These are phyloP conservation scores for Argentina silus DNA, from an alignment of 2,797 vertebrate genomes.

Conservation along the genomic window DNA sequence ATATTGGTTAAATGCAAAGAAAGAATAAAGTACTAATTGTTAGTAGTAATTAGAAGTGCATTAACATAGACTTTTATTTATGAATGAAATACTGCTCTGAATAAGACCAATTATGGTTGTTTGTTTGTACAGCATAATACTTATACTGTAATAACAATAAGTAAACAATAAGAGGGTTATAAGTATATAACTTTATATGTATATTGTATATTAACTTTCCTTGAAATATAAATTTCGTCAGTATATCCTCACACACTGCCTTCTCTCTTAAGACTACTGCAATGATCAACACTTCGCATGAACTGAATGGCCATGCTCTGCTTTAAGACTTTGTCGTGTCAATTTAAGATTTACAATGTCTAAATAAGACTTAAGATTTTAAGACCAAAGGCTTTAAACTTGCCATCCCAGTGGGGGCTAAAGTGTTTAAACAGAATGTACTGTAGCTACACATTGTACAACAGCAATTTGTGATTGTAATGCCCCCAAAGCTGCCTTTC, in stretches of 20 bases:
- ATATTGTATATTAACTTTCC: constrained; percentile 36
- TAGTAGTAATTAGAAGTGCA: constrained; percentile 43
- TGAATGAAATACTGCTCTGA: constrained; percentile 18
- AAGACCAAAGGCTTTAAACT: constrained; percentile 76
- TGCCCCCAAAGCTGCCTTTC: constrained; percentile 89
- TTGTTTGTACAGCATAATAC: constrained; percentile 20
- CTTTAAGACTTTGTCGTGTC: constrained; percentile 84
- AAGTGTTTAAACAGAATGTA: constrained; percentile 73
- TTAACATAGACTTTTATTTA: constrained; percentile 40
- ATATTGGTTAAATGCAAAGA: constrained; percentile 31
- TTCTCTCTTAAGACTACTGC: constrained; percentile 71
- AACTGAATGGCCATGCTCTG: constrained; percentile 60
- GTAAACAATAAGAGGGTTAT: no score
- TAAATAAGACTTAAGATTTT: constrained; percentile 71
- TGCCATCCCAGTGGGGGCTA: constrained; percentile 69
- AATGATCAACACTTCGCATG: constrained; percentile 72
- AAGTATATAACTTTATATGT: constrained; percentile 32
- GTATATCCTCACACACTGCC: constrained; percentile 25
- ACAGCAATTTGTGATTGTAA: constrained; percentile 92
- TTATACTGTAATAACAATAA: constrained; percentile 41
- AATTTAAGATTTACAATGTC: constrained; percentile 80
- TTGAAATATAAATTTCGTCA: constrained; percentile 27
- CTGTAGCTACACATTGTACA: constrained; percentile 77
- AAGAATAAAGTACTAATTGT: constrained; percentile 44
- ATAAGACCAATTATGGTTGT: background rate